Evolutionary conservation across 2,113 vertebrate genomes (phyloP).

Genomic region (Chionomys nivalis): DNA sequence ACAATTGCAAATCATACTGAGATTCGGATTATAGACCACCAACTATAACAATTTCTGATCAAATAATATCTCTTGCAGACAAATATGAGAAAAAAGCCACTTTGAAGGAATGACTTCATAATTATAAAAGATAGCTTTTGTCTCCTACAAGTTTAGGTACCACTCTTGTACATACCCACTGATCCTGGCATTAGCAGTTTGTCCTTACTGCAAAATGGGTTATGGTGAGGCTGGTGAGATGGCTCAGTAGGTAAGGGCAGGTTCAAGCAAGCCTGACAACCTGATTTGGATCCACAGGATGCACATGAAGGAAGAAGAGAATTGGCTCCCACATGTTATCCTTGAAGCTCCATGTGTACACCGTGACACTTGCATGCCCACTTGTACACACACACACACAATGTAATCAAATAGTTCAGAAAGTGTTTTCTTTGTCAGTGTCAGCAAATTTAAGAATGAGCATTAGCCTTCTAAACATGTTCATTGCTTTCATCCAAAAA

Average conservation of each 20-base stretch:
- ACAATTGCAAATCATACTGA: neutral
- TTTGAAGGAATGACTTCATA: neutral
- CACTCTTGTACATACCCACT: neutral
- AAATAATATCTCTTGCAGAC: neutral
- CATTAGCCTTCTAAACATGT: neutral
- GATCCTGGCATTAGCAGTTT: neutral
- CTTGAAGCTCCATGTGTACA: neutral
- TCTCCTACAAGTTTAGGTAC: neutral
- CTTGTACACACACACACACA: neutral
- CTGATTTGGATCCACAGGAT: neutral
- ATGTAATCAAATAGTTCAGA: neutral
- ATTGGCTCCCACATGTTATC: neutral
- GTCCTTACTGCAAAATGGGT: neutral
- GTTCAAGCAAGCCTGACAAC: no score
- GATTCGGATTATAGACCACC: neutral
- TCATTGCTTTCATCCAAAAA: neutral
- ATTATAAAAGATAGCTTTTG: neutral
- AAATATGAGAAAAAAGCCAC: neutral
- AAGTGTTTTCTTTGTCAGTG: neutral
- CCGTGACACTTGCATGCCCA: no score
- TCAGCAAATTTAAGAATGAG: neutral
- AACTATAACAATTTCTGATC: neutral
- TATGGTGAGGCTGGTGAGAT: neutral
- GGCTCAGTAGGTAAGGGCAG: neutral
- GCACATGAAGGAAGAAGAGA: neutral